Percentiles rank a stretch among this genome's conserved stretches.
phyloP scores from a whole-genome alignment of 2,113 vertebrate species.

The Scortum barcoo region DNA sequence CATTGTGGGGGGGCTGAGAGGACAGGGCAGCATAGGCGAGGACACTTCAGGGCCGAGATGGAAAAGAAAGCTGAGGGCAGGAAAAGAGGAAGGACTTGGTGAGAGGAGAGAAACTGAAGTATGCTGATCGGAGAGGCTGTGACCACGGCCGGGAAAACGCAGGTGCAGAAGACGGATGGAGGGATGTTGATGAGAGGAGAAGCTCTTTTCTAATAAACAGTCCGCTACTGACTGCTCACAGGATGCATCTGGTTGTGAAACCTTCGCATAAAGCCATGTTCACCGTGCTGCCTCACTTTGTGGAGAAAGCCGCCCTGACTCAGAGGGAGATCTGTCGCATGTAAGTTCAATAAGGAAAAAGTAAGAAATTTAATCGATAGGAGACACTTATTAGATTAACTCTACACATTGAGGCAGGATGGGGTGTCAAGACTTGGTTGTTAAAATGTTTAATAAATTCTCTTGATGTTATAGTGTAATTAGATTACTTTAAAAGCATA shows the following conservation, averaged over 20 bases:
- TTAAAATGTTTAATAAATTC: neutral
- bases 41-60: constrained; percentile 2
- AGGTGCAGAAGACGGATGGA: constrained; percentile 4
- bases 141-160: neutral
- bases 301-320: constrained; percentile 69
- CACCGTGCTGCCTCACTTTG: constrained; percentile 70
- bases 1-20: constrained; percentile 3
- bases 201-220: neutral
- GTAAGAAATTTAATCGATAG: neutral
- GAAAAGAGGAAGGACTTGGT: constrained; percentile 7
- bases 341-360: constrained; percentile 60
- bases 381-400: neutral
- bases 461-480: neutral
- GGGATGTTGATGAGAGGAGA: neutral
- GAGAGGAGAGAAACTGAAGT: neutral
- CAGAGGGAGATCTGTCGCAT: constrained; percentile 76
- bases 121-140: neutral
- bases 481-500: neutral
- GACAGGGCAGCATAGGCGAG: neutral
- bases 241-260: constrained; percentile 76
- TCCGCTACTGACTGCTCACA: neutral
- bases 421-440: neutral
- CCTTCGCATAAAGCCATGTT: constrained; percentile 64
- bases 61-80: constrained; percentile 14
- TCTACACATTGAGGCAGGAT: neutral